phyloP scores from a whole-genome alignment of 2,797 vertebrate genomes.

The Falco peregrinus region DNA sequence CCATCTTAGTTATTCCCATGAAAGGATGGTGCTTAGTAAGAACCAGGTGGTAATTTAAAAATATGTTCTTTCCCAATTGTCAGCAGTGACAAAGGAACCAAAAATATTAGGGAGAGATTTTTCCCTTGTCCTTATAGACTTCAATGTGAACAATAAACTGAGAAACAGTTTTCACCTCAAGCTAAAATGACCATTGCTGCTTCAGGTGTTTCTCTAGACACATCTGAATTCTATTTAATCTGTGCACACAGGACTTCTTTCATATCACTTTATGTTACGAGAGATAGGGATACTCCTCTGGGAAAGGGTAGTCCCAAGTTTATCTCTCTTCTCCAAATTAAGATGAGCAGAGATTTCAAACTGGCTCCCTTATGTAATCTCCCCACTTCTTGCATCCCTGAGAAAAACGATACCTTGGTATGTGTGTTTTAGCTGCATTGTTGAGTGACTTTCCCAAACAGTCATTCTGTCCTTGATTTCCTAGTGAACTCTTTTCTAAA shows the following conservation, averaged over 20 bases:
- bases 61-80: not conserved
- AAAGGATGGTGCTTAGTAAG: not conserved
- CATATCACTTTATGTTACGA: not conserved
- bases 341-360: not conserved
- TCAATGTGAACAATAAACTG: not conserved
- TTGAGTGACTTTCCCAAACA: not conserved
- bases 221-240: not conserved
- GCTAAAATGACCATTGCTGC: not conserved
- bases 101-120: not conserved
- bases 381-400: not conserved
- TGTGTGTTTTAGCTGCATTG: not conserved
- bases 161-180: not conserved
- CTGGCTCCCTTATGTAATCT: not conserved
- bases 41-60: not conserved
- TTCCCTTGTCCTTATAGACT: not conserved
- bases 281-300: not conserved
- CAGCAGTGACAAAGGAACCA: not conserved
- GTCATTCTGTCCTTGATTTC: not conserved
- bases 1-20: not conserved
- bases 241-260: not conserved
- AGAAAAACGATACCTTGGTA: not conserved
- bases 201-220: not conserved
- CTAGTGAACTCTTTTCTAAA: not conserved
- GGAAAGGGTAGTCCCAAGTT: not conserved
- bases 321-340: not conserved